Percentiles rank a stretch among this genome's conserved stretches.
phyloP scores from a whole-genome alignment of 1,140 invertebrate genomes.

The Temnothorax curvispinosus region DNA sequence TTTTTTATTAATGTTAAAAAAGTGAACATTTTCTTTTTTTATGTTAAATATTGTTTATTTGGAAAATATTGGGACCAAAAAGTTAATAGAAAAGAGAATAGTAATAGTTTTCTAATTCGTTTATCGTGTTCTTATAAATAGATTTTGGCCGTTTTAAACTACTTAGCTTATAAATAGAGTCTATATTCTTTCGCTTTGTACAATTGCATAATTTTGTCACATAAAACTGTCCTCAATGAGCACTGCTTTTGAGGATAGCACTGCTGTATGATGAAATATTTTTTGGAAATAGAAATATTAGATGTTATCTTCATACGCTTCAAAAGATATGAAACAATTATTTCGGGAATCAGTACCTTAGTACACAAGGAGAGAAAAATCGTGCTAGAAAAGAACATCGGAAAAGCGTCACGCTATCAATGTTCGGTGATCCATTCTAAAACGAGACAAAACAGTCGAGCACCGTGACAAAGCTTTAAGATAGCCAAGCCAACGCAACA shows the following conservation, averaged over 20 bases:
- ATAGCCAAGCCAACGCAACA: not conserved
- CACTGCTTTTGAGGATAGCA: not conserved
- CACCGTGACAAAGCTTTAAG: not conserved
- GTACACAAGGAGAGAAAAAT: not conserved
- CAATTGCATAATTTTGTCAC: not conserved
- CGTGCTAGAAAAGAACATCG: not conserved
- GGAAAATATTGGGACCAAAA: not conserved
- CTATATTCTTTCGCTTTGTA: not conserved
- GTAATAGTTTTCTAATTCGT: not conserved
- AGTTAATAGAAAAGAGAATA: not conserved
- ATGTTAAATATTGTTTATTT: not conserved
- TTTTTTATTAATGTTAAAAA: not conserved
- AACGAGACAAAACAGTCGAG: constrained; percentile 1
- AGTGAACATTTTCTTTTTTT: not conserved
- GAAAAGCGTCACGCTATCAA: not conserved
- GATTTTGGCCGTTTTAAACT: too few relatives aligned
- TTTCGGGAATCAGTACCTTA: not conserved
- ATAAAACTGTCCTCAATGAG: not conserved
- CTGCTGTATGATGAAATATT: not conserved
- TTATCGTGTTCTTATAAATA: not conserved
- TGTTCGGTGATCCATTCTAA: constrained; percentile 8
- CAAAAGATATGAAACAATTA: not conserved
- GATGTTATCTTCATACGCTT: not conserved
- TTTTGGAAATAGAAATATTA: not conserved
- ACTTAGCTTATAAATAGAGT: not conserved